Conservation (phyloP, 64 coral and sea anemone species). For the Porites lutea region DNA sequence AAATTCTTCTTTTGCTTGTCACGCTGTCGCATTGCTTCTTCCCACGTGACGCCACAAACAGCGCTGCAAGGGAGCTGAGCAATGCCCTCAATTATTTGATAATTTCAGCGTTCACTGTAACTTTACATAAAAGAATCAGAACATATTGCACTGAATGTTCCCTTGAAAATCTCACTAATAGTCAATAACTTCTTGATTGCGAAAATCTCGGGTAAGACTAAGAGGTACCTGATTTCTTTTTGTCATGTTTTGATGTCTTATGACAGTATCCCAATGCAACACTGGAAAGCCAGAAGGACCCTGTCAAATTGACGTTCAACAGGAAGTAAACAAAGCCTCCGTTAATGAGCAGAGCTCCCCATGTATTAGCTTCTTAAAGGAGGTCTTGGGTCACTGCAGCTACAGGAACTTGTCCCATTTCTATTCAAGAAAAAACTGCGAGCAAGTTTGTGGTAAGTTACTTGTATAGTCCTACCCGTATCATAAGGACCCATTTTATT, state of each 20-base stretch:
- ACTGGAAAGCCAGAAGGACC: slow-evolving; percentile 75
- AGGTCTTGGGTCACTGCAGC: slow-evolving; percentile 62
- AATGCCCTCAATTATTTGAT: too few species aligned
- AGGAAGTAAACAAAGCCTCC: slow-evolving; percentile 55
- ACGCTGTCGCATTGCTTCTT: too few species aligned
- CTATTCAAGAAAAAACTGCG: slow-evolving; percentile 72
- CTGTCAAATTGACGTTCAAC: slow-evolving; percentile 66
- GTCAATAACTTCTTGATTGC: too few species aligned
- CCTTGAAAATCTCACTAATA: too few species aligned
- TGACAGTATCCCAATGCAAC: slow-evolving; percentile 63
- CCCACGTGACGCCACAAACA: too few species aligned
- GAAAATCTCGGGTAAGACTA: too few species aligned
- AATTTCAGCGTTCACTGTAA: too few species aligned
- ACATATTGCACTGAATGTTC: too few species aligned
- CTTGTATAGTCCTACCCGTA: background rate
- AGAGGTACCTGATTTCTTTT: too few species aligned
- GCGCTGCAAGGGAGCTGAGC: too few species aligned
- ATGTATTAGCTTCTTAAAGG: slow-evolving; percentile 79
- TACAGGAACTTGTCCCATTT: slow-evolving; percentile 67
- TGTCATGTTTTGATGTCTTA: background rate
- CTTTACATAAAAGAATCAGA: too few species aligned
- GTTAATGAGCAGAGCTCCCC: slow-evolving; percentile 63
- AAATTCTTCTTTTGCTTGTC: too few species aligned
- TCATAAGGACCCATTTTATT: background rate
- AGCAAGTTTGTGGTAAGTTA: slow-evolving; percentile 84